phyloP scores from a whole-genome alignment of 2,113 vertebrate genomes.

The Nycticryphes semicollaris region DNA sequence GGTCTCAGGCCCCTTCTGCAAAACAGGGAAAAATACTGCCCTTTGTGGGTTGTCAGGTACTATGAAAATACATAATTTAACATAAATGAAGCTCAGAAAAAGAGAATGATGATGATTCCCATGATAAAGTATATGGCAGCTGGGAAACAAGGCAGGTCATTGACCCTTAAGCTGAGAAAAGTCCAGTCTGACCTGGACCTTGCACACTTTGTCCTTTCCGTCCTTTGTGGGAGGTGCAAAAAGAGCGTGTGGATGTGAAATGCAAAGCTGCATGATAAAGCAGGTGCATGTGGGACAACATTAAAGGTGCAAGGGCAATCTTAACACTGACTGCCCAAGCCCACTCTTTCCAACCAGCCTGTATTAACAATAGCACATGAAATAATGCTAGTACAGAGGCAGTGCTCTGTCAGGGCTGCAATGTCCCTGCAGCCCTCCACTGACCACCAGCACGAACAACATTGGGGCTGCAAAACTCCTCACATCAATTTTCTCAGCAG shows the following conservation, averaged over 20 bases:
- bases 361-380: not conserved
- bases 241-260: not conserved
- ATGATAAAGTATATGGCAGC: not conserved
- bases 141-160: not conserved
- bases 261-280: not conserved
- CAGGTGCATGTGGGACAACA: not conserved
- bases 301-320: not conserved
- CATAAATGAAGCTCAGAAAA: not conserved
- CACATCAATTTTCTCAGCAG: not conserved
- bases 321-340: not conserved
- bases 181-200: not conserved
- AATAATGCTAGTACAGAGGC: not conserved
- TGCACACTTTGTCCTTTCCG: not conserved
- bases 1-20: not conserved
- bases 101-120: not conserved
- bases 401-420: not conserved
- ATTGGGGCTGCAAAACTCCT: not conserved
- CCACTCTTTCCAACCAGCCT: not conserved
- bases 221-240: not conserved
- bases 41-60: not conserved
- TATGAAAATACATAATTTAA: not conserved
- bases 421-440: accelerated
- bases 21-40: not conserved
- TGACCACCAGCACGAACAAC: not conserved
- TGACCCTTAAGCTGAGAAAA: not conserved